Evolutionary conservation across 2,797 vertebrate genomes (phyloP).

Genomic region (Holocentrus rufus): DNA sequence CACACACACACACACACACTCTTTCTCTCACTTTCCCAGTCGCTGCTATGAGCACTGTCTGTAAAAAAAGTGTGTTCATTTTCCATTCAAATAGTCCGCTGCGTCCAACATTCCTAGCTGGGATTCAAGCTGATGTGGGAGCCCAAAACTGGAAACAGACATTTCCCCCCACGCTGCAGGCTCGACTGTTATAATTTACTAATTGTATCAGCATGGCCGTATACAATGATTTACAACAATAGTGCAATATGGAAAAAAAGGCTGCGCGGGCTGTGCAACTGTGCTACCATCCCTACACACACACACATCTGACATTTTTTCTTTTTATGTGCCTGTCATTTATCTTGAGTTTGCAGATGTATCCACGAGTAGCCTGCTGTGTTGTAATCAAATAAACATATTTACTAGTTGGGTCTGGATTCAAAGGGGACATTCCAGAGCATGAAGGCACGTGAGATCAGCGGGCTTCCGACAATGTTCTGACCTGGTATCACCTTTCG

Average conservation of each 20-base stretch:
- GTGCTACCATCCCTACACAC: background rate
- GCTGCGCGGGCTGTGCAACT: too few relatives aligned
- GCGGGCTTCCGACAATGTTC: constrained; percentile 15
- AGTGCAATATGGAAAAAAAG: background rate
- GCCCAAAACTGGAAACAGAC: constrained; percentile 39
- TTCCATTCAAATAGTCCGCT: constrained; percentile 25
- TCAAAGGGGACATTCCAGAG: constrained; percentile 22
- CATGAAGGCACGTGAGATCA: constrained; percentile 13
- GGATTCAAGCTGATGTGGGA: constrained; percentile 33
- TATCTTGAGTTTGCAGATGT: background rate
- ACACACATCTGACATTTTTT: background rate
- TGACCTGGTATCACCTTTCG: constrained; percentile 29
- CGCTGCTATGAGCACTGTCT: constrained; percentile 6
- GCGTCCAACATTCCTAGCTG: constrained; percentile 35
- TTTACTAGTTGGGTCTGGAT: constrained; percentile 17
- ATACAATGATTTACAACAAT: background rate
- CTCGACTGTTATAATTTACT: constrained; percentile 11
- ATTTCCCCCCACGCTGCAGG: background rate
- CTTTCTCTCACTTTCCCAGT: background rate
- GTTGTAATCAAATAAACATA: constrained; percentile 36
- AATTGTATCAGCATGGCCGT: constrained; percentile 24
- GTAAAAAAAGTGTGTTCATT: constrained; percentile 10
- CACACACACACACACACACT: constrained; percentile 11
- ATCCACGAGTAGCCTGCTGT: constrained; percentile 16
- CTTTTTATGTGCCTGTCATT: too few relatives aligned